Evolutionary conservation across 2,888 invertebrate genomes (phyloP), one percentile per base, ranked within the genome.

Genomic region (Caenorhabditis imperialis): DNA sequence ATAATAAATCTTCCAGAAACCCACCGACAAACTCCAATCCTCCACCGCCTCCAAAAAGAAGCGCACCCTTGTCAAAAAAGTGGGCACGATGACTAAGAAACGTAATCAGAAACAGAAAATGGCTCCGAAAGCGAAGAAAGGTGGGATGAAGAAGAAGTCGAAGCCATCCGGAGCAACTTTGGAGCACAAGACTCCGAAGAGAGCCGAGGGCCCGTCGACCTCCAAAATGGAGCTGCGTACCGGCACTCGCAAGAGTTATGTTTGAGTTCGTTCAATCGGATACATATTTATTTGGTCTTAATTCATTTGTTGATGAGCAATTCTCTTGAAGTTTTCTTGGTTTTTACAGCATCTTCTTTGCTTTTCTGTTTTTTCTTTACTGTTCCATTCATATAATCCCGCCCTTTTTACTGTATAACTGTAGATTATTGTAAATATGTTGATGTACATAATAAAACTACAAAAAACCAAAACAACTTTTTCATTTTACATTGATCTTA

Each of bases 191-290:
- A 27, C 37, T 18, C 44, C 71, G 22, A 20, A 23, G 25, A 57
- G 33, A 23, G 5, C 35, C 7, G 57, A 67, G 38, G 60, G 45
- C 23, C 57, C 62, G 35, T 20, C 71, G 1, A 61, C 71, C 20
- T 51, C 55, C 30, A 55, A 18, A 16, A 71, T 71, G 71, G 62
- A 55, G 35, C 62, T 71, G 35, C 61, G 71, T 44, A 62, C 71
- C 30, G 71, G 71, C 44, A 71, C 71, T 50, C 42, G 71, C 50
- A 71, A 71, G 57, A 71, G 62, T 42, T 71, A 71, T n/a, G n/a
- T n/a, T n/a, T n/a, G n/a, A n/a, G n/a, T n/a, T n/a, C n/a, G n/a
- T n/a, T n/a, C n/a, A n/a, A n/a, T n/a, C n/a, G n/a, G n/a, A n/a
- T n/a, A n/a, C n/a, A n/a, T n/a, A n/a, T n/a, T n/a, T n/a, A n/a